Percentiles rank a stretch among this genome's conserved stretches.
Conservation (phyloP, 2,113 vertebrate genomes). For the Salvator merianae region DNA sequence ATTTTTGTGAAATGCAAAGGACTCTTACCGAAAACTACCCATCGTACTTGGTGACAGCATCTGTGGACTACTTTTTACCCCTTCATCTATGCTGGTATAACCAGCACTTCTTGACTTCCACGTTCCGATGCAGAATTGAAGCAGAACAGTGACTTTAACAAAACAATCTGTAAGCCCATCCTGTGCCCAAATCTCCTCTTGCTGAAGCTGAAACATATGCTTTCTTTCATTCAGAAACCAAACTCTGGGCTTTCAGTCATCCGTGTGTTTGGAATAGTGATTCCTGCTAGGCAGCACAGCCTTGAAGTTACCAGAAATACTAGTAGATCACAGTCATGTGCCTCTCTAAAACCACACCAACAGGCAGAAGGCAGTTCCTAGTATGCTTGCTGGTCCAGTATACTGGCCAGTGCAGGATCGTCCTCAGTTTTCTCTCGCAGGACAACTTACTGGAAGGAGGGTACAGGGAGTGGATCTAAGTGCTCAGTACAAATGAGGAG, state of each 20-base stretch:
- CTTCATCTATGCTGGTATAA: not conserved
- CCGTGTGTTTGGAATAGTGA: no score
- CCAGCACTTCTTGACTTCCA: not conserved
- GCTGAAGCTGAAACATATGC: not conserved
- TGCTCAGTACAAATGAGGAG: no score
- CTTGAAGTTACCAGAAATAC: no score
- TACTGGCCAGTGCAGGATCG: no score
- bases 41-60: not conserved
- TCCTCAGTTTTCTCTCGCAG: no score
- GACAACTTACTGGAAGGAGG: no score
- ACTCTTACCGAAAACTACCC: not conserved
- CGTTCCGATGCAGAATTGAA: conserved; percentile 1
- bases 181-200: not conserved
- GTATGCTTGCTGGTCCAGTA: no score
- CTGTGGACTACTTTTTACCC: not conserved
- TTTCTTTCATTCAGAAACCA: not conserved
- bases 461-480: no score
- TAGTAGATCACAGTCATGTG: no score
- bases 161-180: not conserved
- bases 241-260: rapidly evolving
- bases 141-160: not conserved
- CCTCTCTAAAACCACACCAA: no score
- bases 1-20: not conserved
- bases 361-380: no score
- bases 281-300: no score